Conservation (phyloP, 2,113 vertebrate species). For the Pseudorectes ferrugineus region DNA sequence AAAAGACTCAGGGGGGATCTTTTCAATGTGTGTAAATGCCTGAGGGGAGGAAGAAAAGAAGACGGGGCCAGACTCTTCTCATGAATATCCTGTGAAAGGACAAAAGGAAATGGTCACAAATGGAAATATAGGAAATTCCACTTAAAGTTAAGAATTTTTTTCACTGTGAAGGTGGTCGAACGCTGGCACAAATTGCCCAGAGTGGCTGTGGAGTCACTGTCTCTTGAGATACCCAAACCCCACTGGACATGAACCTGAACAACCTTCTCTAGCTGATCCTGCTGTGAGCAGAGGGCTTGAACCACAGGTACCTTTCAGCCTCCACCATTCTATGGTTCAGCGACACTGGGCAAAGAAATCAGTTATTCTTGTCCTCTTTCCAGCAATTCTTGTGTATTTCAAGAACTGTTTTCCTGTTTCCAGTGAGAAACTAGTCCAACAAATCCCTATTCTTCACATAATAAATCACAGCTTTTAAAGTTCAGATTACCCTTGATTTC, state of each 20-base stretch:
- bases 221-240: neutral
- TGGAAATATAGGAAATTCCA: neutral
- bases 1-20: neutral
- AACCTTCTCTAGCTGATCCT: neutral
- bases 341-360: neutral
- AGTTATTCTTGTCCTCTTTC: neutral
- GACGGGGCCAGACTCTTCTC: neutral
- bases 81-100: neutral
- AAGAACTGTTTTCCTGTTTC: neutral
- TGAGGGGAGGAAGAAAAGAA: neutral
- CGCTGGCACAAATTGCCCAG: neutral
- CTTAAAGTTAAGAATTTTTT: neutral
- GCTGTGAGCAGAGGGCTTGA: neutral
- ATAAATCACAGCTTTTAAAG: neutral
- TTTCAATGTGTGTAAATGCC: neutral
- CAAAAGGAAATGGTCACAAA: neutral
- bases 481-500: neutral
- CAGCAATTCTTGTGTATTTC: neutral
- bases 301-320: neutral
- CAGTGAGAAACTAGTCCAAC: neutral
- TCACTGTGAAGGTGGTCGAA: neutral
- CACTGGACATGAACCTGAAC: neutral
- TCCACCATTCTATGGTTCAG: neutral
- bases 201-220: neutral
- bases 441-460: neutral